Base-by-base conservation (phyloP, 92 coral and sea anemone species). In the Blastomussa wellsi region DNA sequence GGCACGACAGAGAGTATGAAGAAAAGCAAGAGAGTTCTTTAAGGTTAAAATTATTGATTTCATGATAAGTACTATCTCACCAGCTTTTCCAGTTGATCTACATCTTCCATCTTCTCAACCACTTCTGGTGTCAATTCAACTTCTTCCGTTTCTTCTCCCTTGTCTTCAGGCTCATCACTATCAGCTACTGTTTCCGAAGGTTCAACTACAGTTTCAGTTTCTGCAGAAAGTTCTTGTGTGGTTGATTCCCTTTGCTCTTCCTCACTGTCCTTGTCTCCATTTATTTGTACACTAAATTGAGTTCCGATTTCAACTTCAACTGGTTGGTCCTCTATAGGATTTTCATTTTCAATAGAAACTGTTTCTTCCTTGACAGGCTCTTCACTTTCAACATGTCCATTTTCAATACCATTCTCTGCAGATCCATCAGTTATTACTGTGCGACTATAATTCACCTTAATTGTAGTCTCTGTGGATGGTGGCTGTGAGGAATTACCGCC, bases 71-170 rank as follows among this genome's bases (percentile, higher is more conserved):
- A 57, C 17, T 1, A 64, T 8, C 98, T 88, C 78, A 96, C 98
- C 82, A 94, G 88, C 35, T 86, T 84, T 80, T 96, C 98, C 85
- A 96, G 81, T 32, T 90, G 88, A 75, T 92, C 98, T 72, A 94
- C 92, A 79, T 96, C 98, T 75, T 96, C 92, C 71, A 96, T 88
- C 78, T 89, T 92, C 69, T 85, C 95, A 39, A 96, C 87, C 22
- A 92, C 91, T 72, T 89, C 88, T 64, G 90, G 95, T 22, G 98
- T 92, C 38, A 94, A 83, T 41, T 86, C 91, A 7, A 73, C 93
- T 51, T 90, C 89, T 62, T 88, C 98, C 2, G 62, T 64, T 74
- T 84, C 88, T 20, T 85, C 89, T 72, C 78, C 42, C 57, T 42
- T 82, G 64, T 79, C 82, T 68, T 81, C 82, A 42, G 92, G 44